phyloP scores from a whole-genome alignment of 1,140 invertebrate genomes.

The Monochamus saltuarius region DNA sequence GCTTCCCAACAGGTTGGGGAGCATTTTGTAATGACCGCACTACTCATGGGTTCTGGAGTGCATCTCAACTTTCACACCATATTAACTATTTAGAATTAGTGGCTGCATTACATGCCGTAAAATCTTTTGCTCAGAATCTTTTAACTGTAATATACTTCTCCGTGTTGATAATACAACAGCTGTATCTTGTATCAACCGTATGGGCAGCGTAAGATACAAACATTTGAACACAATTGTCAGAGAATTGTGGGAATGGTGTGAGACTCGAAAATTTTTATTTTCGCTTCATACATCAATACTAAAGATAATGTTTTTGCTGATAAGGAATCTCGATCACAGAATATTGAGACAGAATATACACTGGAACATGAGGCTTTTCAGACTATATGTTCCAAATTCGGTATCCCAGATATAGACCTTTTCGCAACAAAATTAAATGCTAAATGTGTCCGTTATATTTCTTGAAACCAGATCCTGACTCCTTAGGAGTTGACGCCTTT shows the following conservation, averaged over 20 bases:
- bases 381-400: conserved; percentile 6
- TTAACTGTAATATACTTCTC: too few species aligned
- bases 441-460: conserved; percentile 16
- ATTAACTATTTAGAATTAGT: conserved; percentile 50
- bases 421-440: conserved; percentile 20
- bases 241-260: conserved; percentile 38
- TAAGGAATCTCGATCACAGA: conserved; percentile 25
- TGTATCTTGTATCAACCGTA: too few species aligned
- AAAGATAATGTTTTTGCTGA: conserved; percentile 42
- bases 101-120: conserved; percentile 23
- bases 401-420: conserved; percentile 17
- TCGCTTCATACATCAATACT: conserved; percentile 48
- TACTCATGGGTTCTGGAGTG: conserved; percentile 41
- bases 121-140: too few species aligned
- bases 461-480: conserved; percentile 13
- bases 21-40: conserved; percentile 32
- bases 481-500: conserved; percentile 1
- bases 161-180: too few species aligned
- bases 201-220: too few species aligned
- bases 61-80: conserved; percentile 24
- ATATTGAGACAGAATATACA: conserved; percentile 13
- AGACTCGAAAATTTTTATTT: conserved; percentile 42
- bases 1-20: conserved; percentile 48
- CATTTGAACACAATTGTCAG: too few species aligned
- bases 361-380: conserved; percentile 7